These are phyloP conservation scores for Pelobates cultripes DNA, from an alignment of 2,797 vertebrate species.

Conservation along the genomic window DNA sequence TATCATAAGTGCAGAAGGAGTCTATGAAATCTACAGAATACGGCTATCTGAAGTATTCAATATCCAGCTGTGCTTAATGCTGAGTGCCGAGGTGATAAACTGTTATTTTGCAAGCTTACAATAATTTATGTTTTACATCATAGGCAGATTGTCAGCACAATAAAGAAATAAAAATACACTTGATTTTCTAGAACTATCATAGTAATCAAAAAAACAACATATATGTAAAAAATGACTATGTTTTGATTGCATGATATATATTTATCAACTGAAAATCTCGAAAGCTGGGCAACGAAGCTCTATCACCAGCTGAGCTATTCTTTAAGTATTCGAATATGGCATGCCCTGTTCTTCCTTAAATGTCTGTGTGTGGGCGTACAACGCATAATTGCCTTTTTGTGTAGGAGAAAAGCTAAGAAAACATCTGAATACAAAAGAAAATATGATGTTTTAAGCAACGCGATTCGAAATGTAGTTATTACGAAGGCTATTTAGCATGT, in stretches of 20 bases:
- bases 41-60: no score
- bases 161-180: conserved; percentile 18
- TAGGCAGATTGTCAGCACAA: neutral
- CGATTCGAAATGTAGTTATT: conserved; percentile 1
- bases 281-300: conserved; percentile 19
- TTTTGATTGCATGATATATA: neutral
- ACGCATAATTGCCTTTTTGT: conserved; percentile 55
- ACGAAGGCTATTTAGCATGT: neutral
- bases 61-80: no score
- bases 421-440: conserved; percentile 30
- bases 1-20: no score
- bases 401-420: conserved; percentile 53
- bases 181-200: neutral
- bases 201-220: no score
- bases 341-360: conserved; percentile 32
- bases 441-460: conserved; percentile 19
- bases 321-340: conserved; percentile 40
- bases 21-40: no score
- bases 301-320: conserved; percentile 38
- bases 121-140: conserved; percentile 16
- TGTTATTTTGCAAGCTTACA: neutral
- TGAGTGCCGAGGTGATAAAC: no score
- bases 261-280: conserved; percentile 9
- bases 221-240: neutral
- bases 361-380: conserved; percentile 41